Conservation (phyloP, 2,113 vertebrate genomes). For the Protomyctophum bolini region DNA sequence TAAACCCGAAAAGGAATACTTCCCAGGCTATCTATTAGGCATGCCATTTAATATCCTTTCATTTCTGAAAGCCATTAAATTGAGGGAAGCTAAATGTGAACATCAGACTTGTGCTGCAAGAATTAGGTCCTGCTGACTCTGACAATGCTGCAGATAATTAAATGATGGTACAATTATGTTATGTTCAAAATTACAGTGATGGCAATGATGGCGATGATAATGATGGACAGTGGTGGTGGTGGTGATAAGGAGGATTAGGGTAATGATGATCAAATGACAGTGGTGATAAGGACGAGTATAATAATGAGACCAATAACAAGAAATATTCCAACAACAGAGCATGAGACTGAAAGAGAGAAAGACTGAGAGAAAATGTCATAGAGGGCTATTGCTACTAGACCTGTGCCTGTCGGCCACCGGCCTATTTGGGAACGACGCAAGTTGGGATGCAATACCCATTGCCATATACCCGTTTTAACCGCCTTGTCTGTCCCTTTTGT, state of each 20-base stretch:
- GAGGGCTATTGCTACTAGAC: neutral
- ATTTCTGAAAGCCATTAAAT: too few species aligned
- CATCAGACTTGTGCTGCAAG: neutral
- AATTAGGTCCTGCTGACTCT: neutral
- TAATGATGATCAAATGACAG: conserved; percentile 33
- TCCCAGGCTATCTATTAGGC: too few species aligned
- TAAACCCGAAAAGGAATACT: too few species aligned
- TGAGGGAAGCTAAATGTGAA: neutral
- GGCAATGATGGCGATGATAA: conserved; percentile 8
- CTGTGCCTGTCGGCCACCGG: too few species aligned
- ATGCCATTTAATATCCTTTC: too few species aligned
- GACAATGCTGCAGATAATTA: neutral
- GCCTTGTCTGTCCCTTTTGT: too few species aligned
- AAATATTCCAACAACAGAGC: neutral
- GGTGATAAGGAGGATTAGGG: conserved; percentile 50
- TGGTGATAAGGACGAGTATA: neutral
- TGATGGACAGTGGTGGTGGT: neutral
- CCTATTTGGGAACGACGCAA: too few species aligned
- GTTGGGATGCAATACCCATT: too few species aligned
- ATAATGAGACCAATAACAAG: neutral
- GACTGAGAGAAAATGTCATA: neutral
- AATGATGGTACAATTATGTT: neutral
- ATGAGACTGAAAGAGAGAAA: conserved; percentile 1
- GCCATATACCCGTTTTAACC: too few species aligned
- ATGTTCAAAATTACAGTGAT: neutral